Evolutionary conservation across 2,113 vertebrate genomes (phyloP).

Genomic region (Bubalus kerabau): DNA sequence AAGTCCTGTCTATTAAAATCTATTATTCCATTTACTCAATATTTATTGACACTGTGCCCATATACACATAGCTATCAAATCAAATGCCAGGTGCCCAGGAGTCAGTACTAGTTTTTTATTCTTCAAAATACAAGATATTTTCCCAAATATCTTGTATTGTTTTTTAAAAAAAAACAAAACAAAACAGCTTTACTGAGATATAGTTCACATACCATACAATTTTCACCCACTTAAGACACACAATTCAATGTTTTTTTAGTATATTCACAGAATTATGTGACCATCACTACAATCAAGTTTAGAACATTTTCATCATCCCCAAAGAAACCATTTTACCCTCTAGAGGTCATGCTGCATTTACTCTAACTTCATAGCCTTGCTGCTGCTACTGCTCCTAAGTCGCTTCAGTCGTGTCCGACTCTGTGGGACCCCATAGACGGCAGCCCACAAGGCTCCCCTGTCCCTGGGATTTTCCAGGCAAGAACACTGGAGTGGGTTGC

Average conservation of each 20-base stretch:
- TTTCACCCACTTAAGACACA: background rate
- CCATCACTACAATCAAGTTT: background rate
- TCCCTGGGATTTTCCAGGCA: too few species aligned
- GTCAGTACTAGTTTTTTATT: background rate
- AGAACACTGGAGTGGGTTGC: too few species aligned
- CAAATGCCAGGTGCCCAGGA: background rate
- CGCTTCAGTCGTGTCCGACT: too few species aligned
- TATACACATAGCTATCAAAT: background rate
- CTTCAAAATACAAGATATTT: background rate
- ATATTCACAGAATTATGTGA: background rate
- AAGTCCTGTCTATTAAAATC: background rate
- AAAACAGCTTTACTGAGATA: background rate
- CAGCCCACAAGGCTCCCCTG: too few species aligned
- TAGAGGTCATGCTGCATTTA: background rate
- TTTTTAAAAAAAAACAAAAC: too few species aligned
- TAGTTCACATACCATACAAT: background rate
- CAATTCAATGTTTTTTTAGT: background rate
- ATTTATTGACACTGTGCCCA: background rate
- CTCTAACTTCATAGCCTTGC: background rate
- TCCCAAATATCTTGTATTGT: too few species aligned
- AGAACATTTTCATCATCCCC: background rate
- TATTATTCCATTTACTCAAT: background rate
- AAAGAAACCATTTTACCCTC: background rate
- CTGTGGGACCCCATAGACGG: too few species aligned
- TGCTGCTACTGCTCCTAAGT: too few species aligned